Evolutionary conservation across 2,797 vertebrate species (phyloP).

Genomic region (Thripadectes ignobilis): DNA sequence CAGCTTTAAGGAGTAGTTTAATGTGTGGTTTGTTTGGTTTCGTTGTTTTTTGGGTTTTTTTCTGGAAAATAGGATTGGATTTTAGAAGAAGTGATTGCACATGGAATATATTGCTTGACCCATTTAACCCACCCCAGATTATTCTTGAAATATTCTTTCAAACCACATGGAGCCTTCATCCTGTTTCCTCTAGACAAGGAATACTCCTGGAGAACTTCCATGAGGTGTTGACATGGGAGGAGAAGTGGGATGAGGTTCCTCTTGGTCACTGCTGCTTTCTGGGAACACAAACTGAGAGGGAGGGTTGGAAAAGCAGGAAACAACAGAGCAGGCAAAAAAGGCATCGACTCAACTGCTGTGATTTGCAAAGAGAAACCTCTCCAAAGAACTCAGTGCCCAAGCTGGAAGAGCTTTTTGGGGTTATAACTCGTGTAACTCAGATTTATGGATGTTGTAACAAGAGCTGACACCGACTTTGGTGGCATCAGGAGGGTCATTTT

Average conservation of each 20-base stretch:
- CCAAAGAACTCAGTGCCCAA: neutral
- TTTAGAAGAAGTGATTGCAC: neutral
- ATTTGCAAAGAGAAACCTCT: neutral
- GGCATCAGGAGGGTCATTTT: neutral
- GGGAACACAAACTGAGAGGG: neutral
- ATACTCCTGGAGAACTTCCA: neutral
- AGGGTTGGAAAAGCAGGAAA: neutral
- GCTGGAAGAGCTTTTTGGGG: neutral
- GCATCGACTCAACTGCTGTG: neutral
- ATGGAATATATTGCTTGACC: neutral
- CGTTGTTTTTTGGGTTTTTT: too few species aligned
- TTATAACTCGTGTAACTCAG: neutral
- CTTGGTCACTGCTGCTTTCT: neutral
- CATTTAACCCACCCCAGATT: neutral
- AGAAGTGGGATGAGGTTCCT: neutral
- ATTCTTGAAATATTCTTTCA: neutral
- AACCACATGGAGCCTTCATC: neutral
- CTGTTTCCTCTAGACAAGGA: neutral
- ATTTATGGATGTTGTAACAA: constrained; percentile 32
- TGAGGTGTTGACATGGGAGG: accelerated
- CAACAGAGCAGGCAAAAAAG: neutral
- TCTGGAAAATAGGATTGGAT: neutral
- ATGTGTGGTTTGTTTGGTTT: neutral
- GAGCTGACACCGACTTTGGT: neutral
- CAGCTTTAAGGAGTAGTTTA: neutral